These are phyloP conservation scores for Sparidentex hasta DNA, from an alignment of 2,797 vertebrate species.

Conservation along the genomic window DNA sequence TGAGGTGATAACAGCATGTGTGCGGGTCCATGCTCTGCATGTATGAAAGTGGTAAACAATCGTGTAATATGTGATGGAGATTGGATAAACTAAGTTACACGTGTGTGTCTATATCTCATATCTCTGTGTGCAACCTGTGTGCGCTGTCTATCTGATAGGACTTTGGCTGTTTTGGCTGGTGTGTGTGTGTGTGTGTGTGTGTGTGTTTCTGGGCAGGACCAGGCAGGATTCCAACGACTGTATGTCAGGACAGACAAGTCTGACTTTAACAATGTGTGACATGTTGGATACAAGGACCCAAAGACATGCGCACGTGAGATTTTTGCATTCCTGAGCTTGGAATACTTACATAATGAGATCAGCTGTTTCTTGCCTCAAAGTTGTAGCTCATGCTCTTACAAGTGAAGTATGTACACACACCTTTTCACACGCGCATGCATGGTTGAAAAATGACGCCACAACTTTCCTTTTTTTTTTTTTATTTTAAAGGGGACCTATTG, in stretches of 20 bases:
- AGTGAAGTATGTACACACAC: constrained; percentile 6
- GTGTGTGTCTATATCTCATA: not conserved
- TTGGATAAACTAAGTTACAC: not conserved
- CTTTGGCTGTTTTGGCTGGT: not conserved
- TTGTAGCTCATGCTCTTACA: not conserved
- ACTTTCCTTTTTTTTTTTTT: not conserved
- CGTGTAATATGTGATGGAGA: not conserved
- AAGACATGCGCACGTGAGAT: not conserved
- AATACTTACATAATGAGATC: constrained; percentile 32
- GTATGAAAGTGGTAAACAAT: constrained; percentile 18
- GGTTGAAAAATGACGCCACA: not conserved
- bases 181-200: too few relatives aligned
- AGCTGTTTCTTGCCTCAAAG: constrained; percentile 27
- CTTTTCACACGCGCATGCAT: not conserved
- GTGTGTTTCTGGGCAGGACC: constrained; percentile 61
- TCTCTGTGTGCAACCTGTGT: not conserved
- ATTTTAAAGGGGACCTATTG: not conserved
- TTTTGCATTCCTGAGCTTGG: constrained; percentile 25
- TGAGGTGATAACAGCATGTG: constrained; percentile 53
- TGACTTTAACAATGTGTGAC: constrained; percentile 38
- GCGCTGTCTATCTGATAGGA: not conserved
- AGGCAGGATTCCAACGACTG: constrained; percentile 66
- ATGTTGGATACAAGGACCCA: constrained; percentile 3
- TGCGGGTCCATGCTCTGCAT: not conserved
- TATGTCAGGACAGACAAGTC: constrained; percentile 73